Conservation (phyloP, 2,113 vertebrate genomes). For the Fulmarus glacialis region DNA sequence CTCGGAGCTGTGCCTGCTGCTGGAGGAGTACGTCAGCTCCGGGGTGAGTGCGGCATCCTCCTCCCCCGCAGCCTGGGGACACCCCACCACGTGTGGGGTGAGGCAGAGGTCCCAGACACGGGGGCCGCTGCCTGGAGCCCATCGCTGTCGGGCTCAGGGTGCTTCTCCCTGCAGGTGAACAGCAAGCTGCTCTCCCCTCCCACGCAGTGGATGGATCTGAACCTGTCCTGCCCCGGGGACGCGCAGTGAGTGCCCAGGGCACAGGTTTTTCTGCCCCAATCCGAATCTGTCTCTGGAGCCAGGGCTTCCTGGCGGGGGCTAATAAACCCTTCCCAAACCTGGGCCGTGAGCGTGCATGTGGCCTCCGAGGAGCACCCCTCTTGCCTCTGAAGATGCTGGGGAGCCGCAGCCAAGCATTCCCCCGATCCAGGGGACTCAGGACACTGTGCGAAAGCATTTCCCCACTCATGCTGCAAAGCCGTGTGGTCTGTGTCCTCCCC, state of each 20-base stretch:
- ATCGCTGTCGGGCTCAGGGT: accelerated
- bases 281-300: not conserved
- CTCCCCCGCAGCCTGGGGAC: not conserved
- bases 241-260: accelerated
- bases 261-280: accelerated
- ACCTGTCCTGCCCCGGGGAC: accelerated
- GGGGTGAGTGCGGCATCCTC: not conserved
- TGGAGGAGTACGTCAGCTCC: not conserved
- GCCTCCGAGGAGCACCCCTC: accelerated
- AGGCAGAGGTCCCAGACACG: not conserved
- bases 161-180: not conserved
- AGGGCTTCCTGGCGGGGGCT: not conserved
- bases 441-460: accelerated
- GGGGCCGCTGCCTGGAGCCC: no score
- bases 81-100: accelerated
- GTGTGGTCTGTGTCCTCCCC: accelerated
- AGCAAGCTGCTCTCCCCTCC: not conserved
- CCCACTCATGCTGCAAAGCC: accelerated
- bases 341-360: accelerated
- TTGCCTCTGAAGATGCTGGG: not conserved
- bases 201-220: accelerated
- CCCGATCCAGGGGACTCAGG: accelerated
- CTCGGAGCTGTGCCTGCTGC: not conserved
- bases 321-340: not conserved
- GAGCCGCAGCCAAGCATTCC: accelerated